These are phyloP conservation scores for Frankliniella intonsa DNA, from an alignment of 2,888 invertebrate genomes.

Conservation along the genomic window DNA sequence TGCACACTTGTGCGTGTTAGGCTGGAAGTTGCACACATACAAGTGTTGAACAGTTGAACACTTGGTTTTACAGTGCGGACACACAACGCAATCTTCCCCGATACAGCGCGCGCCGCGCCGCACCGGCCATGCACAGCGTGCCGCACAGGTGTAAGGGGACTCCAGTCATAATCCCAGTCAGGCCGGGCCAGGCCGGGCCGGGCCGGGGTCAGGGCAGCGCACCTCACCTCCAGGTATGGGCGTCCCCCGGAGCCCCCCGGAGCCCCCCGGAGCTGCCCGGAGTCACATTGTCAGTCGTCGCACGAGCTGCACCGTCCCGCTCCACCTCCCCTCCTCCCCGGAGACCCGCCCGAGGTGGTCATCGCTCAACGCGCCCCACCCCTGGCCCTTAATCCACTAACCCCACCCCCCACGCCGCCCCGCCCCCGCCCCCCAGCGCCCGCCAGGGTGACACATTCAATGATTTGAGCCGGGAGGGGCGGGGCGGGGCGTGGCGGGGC, in stretches of 20 bases:
- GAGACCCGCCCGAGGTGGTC: not conserved
- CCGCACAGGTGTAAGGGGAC: too few species aligned
- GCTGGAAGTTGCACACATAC: too few species aligned
- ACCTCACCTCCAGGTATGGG: not conserved
- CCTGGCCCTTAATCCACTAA: not conserved
- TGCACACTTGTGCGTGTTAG: too few species aligned
- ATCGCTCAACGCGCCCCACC: not conserved
- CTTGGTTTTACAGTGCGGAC: too few species aligned
- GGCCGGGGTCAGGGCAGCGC: not conserved
- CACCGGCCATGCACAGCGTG: not conserved
- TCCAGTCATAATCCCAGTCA: not conserved
- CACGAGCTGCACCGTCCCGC: not conserved
- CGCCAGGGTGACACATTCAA: not conserved
- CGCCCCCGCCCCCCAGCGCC: not conserved
- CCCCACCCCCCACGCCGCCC: not conserved
- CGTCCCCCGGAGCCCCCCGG: not conserved
- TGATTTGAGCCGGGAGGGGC: not conserved
- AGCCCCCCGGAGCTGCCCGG: not conserved
- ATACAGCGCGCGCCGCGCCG: not conserved
- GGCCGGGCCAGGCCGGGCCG: not conserved
- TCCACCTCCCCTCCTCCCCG: not conserved
- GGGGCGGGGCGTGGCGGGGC: not conserved
- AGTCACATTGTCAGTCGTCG: constrained; percentile 19
- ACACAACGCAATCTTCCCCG: too few species aligned
- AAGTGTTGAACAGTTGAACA: too few species aligned